Evolutionary conservation across 2,888 invertebrate species (phyloP).

Genomic region (Coenonympha arcania): DNA sequence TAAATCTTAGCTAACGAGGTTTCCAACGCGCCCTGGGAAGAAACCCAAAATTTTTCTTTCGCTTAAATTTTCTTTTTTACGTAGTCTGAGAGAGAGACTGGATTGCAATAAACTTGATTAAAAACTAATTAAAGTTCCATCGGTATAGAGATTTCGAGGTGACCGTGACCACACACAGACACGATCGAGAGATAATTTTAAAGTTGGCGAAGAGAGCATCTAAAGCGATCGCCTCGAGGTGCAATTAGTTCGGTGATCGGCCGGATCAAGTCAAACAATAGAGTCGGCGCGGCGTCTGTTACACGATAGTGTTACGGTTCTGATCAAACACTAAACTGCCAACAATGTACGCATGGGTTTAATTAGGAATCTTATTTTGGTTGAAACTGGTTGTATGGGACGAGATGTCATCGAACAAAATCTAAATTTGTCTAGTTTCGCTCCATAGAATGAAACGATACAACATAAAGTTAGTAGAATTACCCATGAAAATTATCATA

Average conservation of each 20-base stretch:
- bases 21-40: too few relatives aligned
- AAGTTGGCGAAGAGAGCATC: slow-evolving; percentile 38
- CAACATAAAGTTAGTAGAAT: too few relatives aligned
- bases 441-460: too few relatives aligned
- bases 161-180: not conserved
- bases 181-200: slow-evolving; percentile 5
- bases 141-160: slow-evolving; percentile 4
- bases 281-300: slow-evolving; percentile 25
- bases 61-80: too few relatives aligned
- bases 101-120: too few relatives aligned
- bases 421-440: not conserved
- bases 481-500: too few relatives aligned
- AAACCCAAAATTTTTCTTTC: too few relatives aligned
- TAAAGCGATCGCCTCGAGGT: slow-evolving; percentile 47
- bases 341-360: not conserved
- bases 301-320: slow-evolving; percentile 5
- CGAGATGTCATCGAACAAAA: too few relatives aligned
- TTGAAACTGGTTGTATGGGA: too few relatives aligned
- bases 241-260: slow-evolving; percentile 63
- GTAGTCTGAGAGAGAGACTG: too few relatives aligned
- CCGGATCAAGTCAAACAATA: slow-evolving; percentile 57
- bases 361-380: not conserved
- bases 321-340: not conserved
- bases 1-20: too few relatives aligned
- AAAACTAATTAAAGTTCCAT: too few relatives aligned